These are phyloP conservation scores for Setipinna tenuifilis DNA, from an alignment of 2,797 vertebrate genomes.

Conservation along the genomic window DNA sequence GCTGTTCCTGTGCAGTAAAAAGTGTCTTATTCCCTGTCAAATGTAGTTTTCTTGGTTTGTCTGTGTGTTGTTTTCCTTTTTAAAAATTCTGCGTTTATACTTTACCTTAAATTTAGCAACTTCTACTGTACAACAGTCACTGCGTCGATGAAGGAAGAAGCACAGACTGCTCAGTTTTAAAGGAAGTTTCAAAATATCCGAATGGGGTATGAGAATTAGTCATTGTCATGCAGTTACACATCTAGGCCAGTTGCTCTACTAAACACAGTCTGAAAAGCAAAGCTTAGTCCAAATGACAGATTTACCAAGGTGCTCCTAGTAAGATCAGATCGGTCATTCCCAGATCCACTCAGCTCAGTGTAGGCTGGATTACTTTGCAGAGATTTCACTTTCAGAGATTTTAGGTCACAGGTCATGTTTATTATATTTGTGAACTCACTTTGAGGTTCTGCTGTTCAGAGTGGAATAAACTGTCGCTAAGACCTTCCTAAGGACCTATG, in stretches of 20 bases:
- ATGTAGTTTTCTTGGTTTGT: neutral
- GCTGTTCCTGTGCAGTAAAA: neutral
- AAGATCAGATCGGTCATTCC: neutral
- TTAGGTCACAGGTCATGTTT: neutral
- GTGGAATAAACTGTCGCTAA: neutral
- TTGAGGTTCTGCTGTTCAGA: neutral
- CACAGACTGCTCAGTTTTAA: neutral
- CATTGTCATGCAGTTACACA: neutral
- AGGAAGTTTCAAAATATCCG: slow-evolving; percentile 12
- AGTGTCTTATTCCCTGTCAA: neutral
- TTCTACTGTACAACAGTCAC: neutral
- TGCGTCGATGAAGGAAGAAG: neutral
- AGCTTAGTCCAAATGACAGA: neutral
- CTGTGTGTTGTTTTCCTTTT: no score
- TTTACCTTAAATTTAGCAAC: neutral
- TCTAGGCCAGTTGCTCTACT: neutral
- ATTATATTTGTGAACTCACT: neutral
- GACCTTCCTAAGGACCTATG: neutral
- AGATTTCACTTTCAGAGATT: neutral
- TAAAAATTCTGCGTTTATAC: neutral
- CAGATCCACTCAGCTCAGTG: neutral
- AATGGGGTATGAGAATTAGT: neutral
- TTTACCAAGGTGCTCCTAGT: neutral
- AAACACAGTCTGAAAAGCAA: neutral
- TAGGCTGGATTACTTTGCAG: neutral